phyloP scores from a whole-genome alignment of 2,797 vertebrate species.

The Aerospiza tachiro region DNA sequence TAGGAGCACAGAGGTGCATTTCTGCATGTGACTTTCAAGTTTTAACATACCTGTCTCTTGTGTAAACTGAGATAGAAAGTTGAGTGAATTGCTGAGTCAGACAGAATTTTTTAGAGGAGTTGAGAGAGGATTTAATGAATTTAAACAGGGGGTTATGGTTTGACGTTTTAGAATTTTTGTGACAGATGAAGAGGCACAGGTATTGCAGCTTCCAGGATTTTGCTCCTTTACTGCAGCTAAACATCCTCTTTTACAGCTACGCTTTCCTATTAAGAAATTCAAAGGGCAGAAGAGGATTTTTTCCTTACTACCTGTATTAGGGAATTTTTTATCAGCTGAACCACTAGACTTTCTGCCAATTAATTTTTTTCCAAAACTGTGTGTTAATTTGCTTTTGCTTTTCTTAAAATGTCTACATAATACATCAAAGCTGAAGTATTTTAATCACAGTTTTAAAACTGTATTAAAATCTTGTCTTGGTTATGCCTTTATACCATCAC shows the following conservation, averaged over 20 bases:
- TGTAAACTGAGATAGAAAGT: not conserved
- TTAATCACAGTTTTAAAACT: not conserved
- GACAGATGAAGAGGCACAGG: not conserved
- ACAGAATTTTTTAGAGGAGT: accelerated
- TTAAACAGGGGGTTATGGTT: not conserved
- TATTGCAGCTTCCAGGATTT: not conserved
- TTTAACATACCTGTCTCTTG: not conserved
- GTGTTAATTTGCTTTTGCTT: not conserved
- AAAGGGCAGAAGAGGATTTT: not conserved
- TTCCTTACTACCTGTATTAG: not conserved
- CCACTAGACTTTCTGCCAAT: not conserved
- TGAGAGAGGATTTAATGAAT: not conserved
- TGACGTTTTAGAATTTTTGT: not conserved
- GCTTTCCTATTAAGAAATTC: not conserved
- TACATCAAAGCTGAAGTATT: not conserved
- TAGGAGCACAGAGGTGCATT: not conserved
- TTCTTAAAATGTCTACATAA: not conserved
- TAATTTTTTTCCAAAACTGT: not conserved
- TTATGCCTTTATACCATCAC: not conserved
- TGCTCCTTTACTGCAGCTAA: not conserved
- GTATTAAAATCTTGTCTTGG: not conserved
- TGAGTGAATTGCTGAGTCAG: not conserved
- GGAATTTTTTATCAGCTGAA: not conserved
- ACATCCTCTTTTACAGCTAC: not conserved
- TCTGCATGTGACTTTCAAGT: not conserved